A percentile compares a stretch with the other conserved stretches of the same genome.
Evolutionary conservation across 2,797 vertebrate genomes (phyloP).

Genomic region (Fundulus diaphanus): DNA sequence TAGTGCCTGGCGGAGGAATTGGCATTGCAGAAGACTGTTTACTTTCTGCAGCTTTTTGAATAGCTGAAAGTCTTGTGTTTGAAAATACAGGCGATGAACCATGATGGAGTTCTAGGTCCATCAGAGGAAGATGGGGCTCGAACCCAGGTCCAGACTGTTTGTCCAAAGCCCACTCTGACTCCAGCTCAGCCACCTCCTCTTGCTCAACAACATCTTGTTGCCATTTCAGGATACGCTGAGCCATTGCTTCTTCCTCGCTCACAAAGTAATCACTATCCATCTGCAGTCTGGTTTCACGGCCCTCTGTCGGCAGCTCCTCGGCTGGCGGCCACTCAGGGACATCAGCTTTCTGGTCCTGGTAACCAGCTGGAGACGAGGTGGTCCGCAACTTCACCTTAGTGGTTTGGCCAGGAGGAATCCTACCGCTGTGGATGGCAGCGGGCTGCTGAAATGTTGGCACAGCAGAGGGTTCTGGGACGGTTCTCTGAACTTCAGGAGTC

Average conservation of each 20-base stretch:
- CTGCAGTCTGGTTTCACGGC: conserved; percentile 73
- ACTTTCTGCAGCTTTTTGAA: not conserved
- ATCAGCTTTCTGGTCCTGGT: conserved; percentile 42
- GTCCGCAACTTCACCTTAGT: conserved; percentile 56
- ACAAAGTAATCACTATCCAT: conserved; percentile 81
- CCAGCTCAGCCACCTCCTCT: conserved; percentile 79
- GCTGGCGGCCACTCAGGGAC: conserved; percentile 37
- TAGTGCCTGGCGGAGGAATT: not conserved
- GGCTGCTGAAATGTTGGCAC: conserved; percentile 21
- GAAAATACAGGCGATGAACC: not conserved
- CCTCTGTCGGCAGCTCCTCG: conserved; percentile 44
- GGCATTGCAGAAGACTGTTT: not conserved
- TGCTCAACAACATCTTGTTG: conserved; percentile 79
- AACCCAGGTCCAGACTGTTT: conserved; percentile 32
- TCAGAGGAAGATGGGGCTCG: conserved; percentile 22
- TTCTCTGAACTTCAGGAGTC: conserved; percentile 19
- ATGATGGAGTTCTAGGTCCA: conserved; percentile 15
- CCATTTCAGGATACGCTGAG: conserved; percentile 82
- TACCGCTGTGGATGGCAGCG: conserved; percentile 23
- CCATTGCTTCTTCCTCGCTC: conserved; percentile 81
- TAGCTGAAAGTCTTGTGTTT: conserved; percentile 4
- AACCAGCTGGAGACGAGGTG: conserved; percentile 16
- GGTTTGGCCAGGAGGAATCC: conserved; percentile 24
- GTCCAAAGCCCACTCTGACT: conserved; percentile 77
- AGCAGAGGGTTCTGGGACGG: conserved; percentile 14